Evolutionary conservation across 1,140 invertebrate genomes (phyloP).

Genomic region (Agrilus planipennis): DNA sequence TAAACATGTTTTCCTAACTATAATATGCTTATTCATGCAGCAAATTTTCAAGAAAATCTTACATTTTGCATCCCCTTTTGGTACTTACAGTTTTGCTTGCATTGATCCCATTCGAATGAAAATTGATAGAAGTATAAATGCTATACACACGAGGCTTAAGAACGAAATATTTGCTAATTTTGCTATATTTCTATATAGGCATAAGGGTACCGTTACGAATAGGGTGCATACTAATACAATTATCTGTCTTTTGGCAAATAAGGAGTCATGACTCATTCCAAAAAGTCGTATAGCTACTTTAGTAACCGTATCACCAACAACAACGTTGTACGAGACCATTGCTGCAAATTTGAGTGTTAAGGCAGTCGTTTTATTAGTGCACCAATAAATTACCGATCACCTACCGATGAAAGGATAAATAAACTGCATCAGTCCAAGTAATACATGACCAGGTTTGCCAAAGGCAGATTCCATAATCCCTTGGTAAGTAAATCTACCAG

Average conservation of each 20-base stretch:
- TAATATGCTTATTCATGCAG: too few species aligned
- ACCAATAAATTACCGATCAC: too few species aligned
- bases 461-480: slow-evolving; percentile 75
- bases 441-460: slow-evolving; percentile 65
- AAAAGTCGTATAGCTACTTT: slow-evolving; percentile 64
- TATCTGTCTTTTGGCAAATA: slow-evolving; percentile 58
- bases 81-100: slow-evolving; percentile 45
- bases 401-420: slow-evolving; percentile 80
- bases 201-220: slow-evolving; percentile 67
- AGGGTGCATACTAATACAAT: slow-evolving; percentile 67
- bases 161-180: slow-evolving; percentile 69
- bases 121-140: slow-evolving; percentile 62
- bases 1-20: too few species aligned
- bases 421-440: slow-evolving; percentile 69
- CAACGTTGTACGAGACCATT: slow-evolving; percentile 85
- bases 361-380: too few species aligned
- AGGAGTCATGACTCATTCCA: slow-evolving; percentile 40
- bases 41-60: too few species aligned
- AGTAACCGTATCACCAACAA: slow-evolving; percentile 79
- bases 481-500: slow-evolving; percentile 72
- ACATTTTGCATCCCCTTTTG: too few species aligned
- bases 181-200: slow-evolving; percentile 69
- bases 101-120: slow-evolving; percentile 49
- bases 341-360: slow-evolving; percentile 43
- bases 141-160: slow-evolving; percentile 62